phyloP scores from a whole-genome alignment of 1,140 invertebrate genomes.

The Hycleus phaleratus region DNA sequence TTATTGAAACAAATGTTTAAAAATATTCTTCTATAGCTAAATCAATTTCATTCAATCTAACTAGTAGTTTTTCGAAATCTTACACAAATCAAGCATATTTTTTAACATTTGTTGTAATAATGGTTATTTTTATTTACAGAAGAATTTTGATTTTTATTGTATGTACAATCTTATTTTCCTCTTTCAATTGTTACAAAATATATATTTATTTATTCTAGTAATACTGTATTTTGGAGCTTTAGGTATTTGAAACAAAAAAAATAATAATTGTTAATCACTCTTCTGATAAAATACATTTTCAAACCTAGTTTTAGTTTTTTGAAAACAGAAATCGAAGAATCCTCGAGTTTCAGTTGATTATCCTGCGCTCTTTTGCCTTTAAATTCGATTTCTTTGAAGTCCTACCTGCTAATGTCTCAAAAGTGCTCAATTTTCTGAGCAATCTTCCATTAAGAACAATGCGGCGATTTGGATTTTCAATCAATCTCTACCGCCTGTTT shows the following conservation, averaged over 20 bases:
- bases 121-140: background rate
- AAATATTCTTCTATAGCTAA: conserved; percentile 7
- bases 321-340: too few relatives aligned
- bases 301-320: too few relatives aligned
- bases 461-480: too few relatives aligned
- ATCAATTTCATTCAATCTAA: background rate
- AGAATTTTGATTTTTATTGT: conserved; percentile 13
- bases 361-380: too few relatives aligned
- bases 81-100: background rate
- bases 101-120: background rate
- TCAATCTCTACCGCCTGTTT: too few relatives aligned
- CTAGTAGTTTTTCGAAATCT: too few relatives aligned
- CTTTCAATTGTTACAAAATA: conserved; percentile 11
- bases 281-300: conserved; percentile 4
- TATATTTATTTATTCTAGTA: conserved; percentile 11
- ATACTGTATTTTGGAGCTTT: conserved; percentile 10
- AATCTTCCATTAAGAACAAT: too few relatives aligned
- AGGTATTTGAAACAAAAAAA: conserved; percentile 7
- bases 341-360: too few relatives aligned
- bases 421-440: too few relatives aligned
- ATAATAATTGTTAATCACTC: conserved; percentile 11
- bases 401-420: too few relatives aligned
- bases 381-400: too few relatives aligned
- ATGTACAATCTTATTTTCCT: conserved; percentile 6
- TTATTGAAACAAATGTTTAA: conserved; percentile 12